Evolutionary conservation across 2,888 invertebrate genomes (phyloP).

Genomic region (Dasypogon diadema): DNA sequence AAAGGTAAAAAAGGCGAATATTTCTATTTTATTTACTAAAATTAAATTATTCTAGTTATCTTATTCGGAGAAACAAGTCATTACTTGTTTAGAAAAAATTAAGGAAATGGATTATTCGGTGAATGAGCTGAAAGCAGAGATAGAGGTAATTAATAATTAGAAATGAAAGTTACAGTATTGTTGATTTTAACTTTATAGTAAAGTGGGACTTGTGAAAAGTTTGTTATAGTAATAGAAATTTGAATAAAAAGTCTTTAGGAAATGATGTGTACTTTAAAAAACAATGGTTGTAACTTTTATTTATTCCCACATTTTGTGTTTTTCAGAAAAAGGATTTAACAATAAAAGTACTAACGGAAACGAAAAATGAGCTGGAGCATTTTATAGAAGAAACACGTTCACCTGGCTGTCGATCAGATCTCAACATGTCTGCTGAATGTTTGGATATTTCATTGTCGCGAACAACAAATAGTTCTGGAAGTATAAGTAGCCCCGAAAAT

Average conservation of each 20-base stretch:
- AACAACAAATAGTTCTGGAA: slow-evolving; percentile 59
- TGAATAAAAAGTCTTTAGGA: no score
- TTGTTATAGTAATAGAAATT: no score
- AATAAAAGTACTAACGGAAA: slow-evolving; percentile 60
- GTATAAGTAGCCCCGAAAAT: slow-evolving; percentile 64
- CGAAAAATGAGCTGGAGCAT: slow-evolving; percentile 63
- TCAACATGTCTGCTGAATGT: slow-evolving; percentile 62
- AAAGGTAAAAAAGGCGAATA: slow-evolving; percentile 60
- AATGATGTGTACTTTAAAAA: neutral
- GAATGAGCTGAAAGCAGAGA: slow-evolving; percentile 57
- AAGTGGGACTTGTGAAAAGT: no score
- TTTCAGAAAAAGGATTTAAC: slow-evolving; percentile 58
- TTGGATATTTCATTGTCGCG: slow-evolving; percentile 61
- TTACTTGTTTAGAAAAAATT: slow-evolving; percentile 59
- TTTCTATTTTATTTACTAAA: neutral
- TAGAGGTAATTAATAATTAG: slow-evolving; percentile 60
- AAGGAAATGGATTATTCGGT: slow-evolving; percentile 60
- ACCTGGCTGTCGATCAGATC: slow-evolving; percentile 55
- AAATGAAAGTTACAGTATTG: no score
- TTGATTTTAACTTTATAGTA: no score
- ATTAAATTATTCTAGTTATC: slow-evolving; percentile 57
- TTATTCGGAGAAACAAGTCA: slow-evolving; percentile 59
- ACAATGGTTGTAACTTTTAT: no score
- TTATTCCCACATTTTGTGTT: no score
- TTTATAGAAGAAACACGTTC: slow-evolving; percentile 63